Evolutionary conservation across 2,113 vertebrate genomes (phyloP).

Genomic region (Oceanodroma tethys): DNA sequence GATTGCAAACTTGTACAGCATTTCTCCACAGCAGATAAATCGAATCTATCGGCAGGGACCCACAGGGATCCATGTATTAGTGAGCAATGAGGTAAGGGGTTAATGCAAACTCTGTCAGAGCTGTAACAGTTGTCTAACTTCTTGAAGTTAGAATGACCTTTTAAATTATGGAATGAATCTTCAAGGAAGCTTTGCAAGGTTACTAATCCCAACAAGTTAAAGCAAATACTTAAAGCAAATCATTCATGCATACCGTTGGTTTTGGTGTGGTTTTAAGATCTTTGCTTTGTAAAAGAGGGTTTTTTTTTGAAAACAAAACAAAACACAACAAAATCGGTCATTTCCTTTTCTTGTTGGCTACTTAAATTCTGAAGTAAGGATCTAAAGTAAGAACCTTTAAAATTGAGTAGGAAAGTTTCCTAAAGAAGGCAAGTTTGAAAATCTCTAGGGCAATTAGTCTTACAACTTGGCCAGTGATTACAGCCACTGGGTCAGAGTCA

Average conservation of each 20-base stretch:
- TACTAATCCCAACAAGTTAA: neutral
- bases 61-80: slow-evolving; percentile 87
- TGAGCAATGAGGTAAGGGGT: slow-evolving; percentile 87
- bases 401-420: neutral
- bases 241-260: neutral
- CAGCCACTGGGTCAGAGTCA: neutral
- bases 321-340: neutral
- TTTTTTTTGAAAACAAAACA: neutral
- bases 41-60: slow-evolving; percentile 87
- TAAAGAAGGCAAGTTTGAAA: neutral
- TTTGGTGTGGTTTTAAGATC: neutral
- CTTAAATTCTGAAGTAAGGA: neutral
- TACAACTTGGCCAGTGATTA: neutral
- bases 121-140: neutral
- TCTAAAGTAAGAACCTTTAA: neutral
- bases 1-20: slow-evolving; percentile 87
- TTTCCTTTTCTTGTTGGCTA: neutral
- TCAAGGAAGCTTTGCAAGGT: neutral
- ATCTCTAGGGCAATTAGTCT: neutral
- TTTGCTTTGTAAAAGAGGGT: neutral
- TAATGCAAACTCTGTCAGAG: neutral
- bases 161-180: neutral
- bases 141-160: neutral
- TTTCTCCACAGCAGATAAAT: slow-evolving; percentile 86
- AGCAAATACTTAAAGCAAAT: neutral